A percentile compares a stretch with the other conserved stretches of the same genome.
phyloP scores from a whole-genome alignment of 1,140 invertebrate genomes.

The Diplogasteroides magnus region DNA sequence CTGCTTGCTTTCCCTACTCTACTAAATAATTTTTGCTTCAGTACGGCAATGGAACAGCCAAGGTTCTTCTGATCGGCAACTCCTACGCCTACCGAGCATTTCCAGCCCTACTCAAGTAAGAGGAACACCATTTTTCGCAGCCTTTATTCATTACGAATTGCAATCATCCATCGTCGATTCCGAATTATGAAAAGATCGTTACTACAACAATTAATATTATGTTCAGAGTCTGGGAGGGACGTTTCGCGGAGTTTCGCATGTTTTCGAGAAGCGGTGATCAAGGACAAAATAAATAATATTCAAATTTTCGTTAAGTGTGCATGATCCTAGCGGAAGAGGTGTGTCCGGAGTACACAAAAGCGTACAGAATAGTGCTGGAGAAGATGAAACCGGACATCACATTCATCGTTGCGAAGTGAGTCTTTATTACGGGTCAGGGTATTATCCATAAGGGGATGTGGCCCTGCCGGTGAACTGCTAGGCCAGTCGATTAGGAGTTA shows the following conservation, averaged over 20 bases:
- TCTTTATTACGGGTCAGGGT: too few relatives aligned
- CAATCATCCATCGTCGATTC: too few relatives aligned
- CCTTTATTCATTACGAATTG: too few relatives aligned
- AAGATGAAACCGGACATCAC: background rate
- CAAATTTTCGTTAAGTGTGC: background rate
- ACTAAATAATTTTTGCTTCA: background rate
- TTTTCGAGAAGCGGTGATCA: background rate
- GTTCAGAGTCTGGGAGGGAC: too few relatives aligned
- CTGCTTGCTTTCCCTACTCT: background rate
- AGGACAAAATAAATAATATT: background rate
- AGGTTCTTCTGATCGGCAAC: slow-evolving; percentile 12
- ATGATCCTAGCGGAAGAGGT: background rate
- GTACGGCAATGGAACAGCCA: slow-evolving; percentile 5
- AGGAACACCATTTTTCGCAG: too few relatives aligned
- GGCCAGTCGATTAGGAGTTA: too few relatives aligned
- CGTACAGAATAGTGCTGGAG: background rate
- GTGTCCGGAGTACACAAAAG: background rate
- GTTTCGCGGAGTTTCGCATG: background rate
- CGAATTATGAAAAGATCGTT: too few relatives aligned
- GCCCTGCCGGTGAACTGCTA: too few relatives aligned
- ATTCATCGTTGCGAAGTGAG: background rate
- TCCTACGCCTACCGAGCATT: slow-evolving; percentile 7
- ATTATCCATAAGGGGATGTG: too few relatives aligned
- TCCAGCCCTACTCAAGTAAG: slow-evolving; percentile 1
- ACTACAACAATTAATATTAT: too few relatives aligned